These are phyloP conservation scores for Lepidurus apus DNA, from an alignment of 1,140 invertebrate genomes.

Conservation along the genomic window DNA sequence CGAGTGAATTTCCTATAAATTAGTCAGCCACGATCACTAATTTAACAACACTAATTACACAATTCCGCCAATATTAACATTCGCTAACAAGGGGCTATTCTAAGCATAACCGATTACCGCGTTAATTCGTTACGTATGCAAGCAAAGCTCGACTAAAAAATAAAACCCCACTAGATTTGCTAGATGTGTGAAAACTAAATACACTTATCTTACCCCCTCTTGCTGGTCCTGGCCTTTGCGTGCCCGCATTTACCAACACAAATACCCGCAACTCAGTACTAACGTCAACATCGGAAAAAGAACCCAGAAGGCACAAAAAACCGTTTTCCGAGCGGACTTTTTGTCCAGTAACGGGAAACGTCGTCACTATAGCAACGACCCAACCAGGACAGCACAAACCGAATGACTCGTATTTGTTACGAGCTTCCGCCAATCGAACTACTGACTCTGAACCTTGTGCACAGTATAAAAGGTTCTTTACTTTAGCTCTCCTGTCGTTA, in stretches of 20 bases:
- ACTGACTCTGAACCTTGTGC: background rate
- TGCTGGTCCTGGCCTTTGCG: slow-evolving; percentile 3
- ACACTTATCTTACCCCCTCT: background rate
- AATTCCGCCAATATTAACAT: no score
- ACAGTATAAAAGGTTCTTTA: background rate
- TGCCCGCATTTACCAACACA: slow-evolving; percentile 12
- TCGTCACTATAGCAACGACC: slow-evolving; percentile 1
- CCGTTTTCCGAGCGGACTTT: background rate
- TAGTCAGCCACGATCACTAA: no score
- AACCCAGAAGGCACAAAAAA: background rate
- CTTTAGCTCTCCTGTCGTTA: background rate
- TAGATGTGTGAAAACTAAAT: background rate
- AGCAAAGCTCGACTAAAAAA: background rate
- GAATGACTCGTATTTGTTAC: background rate
- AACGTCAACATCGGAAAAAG: background rate
- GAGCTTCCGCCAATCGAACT: background rate
- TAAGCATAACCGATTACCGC: no score
- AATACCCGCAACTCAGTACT: background rate
- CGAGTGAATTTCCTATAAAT: no score
- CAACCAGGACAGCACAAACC: background rate
- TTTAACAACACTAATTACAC: no score
- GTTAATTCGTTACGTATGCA: background rate
- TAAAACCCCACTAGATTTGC: background rate
- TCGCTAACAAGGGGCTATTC: no score
- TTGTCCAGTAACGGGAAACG: background rate